Conservation (phyloP, 1,140 invertebrate genomes). For the Andrena cerasifolii region DNA sequence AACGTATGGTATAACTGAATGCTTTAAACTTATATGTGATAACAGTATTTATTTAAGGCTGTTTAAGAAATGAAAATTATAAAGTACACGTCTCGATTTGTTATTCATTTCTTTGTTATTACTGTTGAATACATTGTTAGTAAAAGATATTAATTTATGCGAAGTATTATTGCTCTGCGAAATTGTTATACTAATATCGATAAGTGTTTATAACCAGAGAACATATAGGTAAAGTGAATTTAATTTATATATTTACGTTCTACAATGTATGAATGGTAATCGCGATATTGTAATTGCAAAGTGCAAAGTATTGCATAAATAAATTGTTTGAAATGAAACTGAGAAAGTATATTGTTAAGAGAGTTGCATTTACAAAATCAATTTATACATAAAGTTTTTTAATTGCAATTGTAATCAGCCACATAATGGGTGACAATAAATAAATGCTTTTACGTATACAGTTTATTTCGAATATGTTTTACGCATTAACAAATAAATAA, state of each 20-base stretch:
- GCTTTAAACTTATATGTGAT: not conserved
- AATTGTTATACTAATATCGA: not conserved
- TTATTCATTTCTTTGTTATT: not conserved
- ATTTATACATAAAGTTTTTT: not conserved
- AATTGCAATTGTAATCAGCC: not conserved
- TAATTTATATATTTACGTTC: slow-evolving; percentile 41
- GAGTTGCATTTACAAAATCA: slow-evolving; percentile 9
- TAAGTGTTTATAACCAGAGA: slow-evolving; percentile 27
- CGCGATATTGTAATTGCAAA: slow-evolving; percentile 25
- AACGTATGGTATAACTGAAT: not conserved
- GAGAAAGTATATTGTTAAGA: slow-evolving; percentile 35
- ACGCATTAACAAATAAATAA: slow-evolving; percentile 18
- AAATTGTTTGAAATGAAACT: slow-evolving; percentile 29
- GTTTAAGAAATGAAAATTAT: not conserved
- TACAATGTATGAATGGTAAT: slow-evolving; percentile 33
- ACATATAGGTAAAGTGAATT: slow-evolving; percentile 13
- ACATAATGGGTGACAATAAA: slow-evolving; percentile 17
- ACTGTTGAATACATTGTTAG: not conserved
- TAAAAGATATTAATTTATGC: slow-evolving; percentile 1
- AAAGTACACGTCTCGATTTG: not conserved
- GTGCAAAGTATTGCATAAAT: too few species aligned
- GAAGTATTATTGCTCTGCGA: slow-evolving; percentile 12
- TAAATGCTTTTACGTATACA: slow-evolving; percentile 11
- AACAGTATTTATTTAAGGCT: not conserved
- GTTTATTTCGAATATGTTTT: slow-evolving; percentile 17